These are phyloP conservation scores for Drepanosiphum platanoidis DNA, from an alignment of 2,888 invertebrate genomes.

Conservation along the genomic window DNA sequence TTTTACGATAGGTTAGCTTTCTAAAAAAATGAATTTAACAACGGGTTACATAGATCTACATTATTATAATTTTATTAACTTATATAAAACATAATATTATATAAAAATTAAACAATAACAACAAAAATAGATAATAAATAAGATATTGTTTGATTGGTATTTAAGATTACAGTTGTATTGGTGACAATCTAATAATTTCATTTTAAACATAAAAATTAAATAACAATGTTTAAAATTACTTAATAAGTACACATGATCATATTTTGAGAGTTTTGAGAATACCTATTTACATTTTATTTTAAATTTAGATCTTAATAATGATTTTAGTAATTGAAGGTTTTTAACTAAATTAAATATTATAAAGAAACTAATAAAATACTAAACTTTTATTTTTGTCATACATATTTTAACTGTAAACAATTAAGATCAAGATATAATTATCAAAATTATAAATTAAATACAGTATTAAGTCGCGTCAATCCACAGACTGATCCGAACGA, in stretches of 20 bases:
- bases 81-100: neutral
- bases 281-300: conserved; percentile 1
- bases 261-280: neutral
- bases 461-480: too few relatives aligned
- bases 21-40: neutral
- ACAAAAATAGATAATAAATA: neutral
- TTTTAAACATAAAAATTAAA: conserved; percentile 9
- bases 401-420: too few relatives aligned
- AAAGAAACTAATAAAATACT: too few relatives aligned
- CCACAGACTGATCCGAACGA: too few relatives aligned
- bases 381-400: too few relatives aligned
- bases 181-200: neutral
- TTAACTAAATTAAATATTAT: neutral
- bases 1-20: neutral
- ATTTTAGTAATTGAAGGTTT: neutral
- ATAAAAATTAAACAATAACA: neutral
- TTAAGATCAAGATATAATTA: too few relatives aligned
- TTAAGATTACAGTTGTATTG: neutral
- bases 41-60: neutral
- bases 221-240: conserved; percentile 33
- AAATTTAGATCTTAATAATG: neutral
- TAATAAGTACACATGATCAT: conserved; percentile 3
- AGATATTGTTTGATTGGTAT: conserved; percentile 18
- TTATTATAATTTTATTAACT: neutral
- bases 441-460: too few relatives aligned